Evolutionary conservation across 1,140 invertebrate species (phyloP).

Genomic region (Portunus trituberculatus): DNA sequence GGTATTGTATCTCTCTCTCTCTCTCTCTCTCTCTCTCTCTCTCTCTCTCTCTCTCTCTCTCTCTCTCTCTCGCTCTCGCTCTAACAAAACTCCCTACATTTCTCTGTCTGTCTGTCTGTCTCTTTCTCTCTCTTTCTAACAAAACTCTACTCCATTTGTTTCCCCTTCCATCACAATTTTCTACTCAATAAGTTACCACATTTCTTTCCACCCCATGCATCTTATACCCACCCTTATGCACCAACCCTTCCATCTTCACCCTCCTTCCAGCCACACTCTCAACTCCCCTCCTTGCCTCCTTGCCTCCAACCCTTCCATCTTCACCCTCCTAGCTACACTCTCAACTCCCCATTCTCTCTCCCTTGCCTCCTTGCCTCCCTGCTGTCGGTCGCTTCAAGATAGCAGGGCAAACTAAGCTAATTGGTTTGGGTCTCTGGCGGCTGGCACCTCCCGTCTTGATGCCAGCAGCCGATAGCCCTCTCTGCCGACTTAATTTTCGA

Average conservation of each 20-base stretch:
- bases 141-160: no score
- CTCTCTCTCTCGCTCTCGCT: no score
- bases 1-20: no score
- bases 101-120: no score
- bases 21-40: no score
- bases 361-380: background rate
- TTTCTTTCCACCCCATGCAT: no score
- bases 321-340: background rate
- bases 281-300: background rate
- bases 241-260: background rate
- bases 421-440: background rate
- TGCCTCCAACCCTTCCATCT: background rate
- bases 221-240: no score
- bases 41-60: background rate
- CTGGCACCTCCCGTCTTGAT: background rate
- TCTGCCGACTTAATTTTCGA: slow-evolving; percentile 44
- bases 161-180: background rate
- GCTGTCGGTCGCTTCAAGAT: no score
- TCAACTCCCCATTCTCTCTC: background rate
- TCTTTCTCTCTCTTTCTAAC: background rate
- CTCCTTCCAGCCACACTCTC: background rate
- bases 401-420: no score
- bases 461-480: background rate
- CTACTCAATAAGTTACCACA: no score
- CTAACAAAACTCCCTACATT: no score